These are phyloP conservation scores for Silurus glanis DNA, from an alignment of 2,113 vertebrate species.

Conservation along the genomic window DNA sequence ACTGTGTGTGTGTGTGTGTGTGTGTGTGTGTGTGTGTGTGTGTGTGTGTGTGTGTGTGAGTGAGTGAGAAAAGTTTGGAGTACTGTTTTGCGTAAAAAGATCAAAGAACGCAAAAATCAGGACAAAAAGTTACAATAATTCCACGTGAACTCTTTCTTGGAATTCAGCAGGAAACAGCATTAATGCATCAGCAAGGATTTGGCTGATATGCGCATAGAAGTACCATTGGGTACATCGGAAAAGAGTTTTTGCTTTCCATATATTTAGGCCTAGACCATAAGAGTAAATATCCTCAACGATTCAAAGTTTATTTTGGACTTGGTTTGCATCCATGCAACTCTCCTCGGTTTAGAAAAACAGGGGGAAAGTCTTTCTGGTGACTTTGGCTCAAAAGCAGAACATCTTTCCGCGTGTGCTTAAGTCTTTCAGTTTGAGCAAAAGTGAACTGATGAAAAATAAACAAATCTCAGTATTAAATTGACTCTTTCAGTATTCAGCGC, in stretches of 20 bases:
- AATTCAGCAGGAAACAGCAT: background rate
- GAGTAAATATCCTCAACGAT: background rate
- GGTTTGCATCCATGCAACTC: background rate
- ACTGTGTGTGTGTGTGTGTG: too few relatives aligned
- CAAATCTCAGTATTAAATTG: background rate
- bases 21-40: too few relatives aligned
- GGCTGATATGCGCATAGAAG: background rate
- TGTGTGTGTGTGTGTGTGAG: too few relatives aligned
- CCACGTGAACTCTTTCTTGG: background rate
- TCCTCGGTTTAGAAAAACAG: background rate
- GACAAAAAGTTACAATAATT: background rate
- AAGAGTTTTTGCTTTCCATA: background rate
- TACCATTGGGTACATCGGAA: background rate
- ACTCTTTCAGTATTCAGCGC: background rate
- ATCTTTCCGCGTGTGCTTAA: background rate
- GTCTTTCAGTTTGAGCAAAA: background rate
- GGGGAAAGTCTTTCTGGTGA: background rate
- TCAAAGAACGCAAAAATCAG: background rate
- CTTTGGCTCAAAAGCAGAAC: background rate
- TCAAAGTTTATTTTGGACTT: background rate
- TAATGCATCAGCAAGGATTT: conserved; percentile 6
- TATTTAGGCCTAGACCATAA: background rate
- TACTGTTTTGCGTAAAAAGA: conserved; percentile 35
- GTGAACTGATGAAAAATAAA: background rate
- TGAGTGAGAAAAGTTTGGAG: conserved; percentile 38